Evolutionary conservation across 1,140 invertebrate species (phyloP).

Genomic region (Drosophila mojavensis): DNA sequence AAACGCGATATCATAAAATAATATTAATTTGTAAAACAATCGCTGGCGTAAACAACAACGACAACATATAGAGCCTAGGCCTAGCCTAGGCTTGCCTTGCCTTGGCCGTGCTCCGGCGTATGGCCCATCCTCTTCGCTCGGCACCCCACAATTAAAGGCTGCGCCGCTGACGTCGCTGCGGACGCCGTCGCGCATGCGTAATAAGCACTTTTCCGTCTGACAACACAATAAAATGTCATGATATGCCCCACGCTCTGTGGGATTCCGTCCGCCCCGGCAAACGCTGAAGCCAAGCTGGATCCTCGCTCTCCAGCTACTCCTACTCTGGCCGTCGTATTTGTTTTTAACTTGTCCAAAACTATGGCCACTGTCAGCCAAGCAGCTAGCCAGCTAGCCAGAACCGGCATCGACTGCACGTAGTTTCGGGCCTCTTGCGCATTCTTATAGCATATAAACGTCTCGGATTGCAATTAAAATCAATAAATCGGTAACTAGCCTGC

Average conservation of each 20-base stretch:
- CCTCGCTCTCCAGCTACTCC: background rate
- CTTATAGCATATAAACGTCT: conserved; percentile 79
- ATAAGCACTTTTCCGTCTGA: conserved; percentile 84
- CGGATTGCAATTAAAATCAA: conserved; percentile 80
- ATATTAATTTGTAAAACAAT: conserved; percentile 84
- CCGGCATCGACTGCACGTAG: conserved; percentile 3
- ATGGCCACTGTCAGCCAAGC: conserved; percentile 58
- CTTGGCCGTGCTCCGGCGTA: conserved; percentile 16
- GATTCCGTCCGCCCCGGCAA: conserved; percentile 30
- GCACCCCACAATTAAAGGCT: conserved; percentile 80
- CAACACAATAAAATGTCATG: conserved; percentile 84
- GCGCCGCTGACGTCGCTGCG: conserved; percentile 43
- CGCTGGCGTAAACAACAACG: conserved; percentile 73
- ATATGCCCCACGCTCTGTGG: conserved; percentile 83
- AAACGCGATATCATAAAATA: conserved; percentile 83
- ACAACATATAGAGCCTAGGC: conserved; percentile 39
- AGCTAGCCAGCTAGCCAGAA: no score
- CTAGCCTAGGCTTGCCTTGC: conserved; percentile 6
- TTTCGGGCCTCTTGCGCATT: conserved; percentile 67
- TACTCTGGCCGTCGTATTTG: conserved; percentile 54
- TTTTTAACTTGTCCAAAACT: conserved; percentile 77
- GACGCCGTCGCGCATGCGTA: conserved; percentile 80
- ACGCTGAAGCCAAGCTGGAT: conserved; percentile 31
- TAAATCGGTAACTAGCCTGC: conserved; percentile 81
- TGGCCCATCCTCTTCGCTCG: conserved; percentile 25